Conservation (phyloP, 2,113 vertebrate genomes). For the Ifrita kowaldi region DNA sequence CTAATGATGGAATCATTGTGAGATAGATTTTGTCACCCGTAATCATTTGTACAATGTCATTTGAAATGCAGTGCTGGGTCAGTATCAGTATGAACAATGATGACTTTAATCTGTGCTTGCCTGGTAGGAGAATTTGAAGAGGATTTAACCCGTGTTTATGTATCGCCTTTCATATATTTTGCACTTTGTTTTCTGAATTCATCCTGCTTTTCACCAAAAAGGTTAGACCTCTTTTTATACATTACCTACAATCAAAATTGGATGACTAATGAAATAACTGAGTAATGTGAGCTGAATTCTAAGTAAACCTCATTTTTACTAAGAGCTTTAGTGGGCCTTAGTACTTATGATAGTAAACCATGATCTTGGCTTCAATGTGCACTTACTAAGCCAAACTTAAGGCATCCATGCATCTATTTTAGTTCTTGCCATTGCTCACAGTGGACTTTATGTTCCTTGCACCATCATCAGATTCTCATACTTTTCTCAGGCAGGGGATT, state of each 20-base stretch:
- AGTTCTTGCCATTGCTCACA: not conserved
- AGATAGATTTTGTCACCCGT: not conserved
- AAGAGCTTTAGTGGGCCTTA: not conserved
- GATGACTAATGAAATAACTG: not conserved
- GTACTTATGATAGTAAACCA: not conserved
- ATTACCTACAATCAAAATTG: not conserved
- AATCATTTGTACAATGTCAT: not conserved
- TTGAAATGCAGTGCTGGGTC: not conserved
- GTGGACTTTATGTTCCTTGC: not conserved
- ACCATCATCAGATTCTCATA: not conserved
- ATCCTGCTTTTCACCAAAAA: not conserved
- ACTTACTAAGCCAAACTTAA: not conserved
- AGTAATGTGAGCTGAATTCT: not conserved
- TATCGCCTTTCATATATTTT: not conserved
- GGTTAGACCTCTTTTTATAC: not conserved
- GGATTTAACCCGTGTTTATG: not conserved
- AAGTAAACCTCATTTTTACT: not conserved
- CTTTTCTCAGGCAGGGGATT: not conserved
- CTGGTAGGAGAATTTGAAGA: not conserved
- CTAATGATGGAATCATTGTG: not conserved
- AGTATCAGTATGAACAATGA: not conserved
- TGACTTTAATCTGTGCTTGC: not conserved
- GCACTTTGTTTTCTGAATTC: not conserved
- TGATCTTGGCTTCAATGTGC: not conserved
- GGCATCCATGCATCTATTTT: not conserved